A percentile compares a stretch with the other conserved stretches of the same genome.
Evolutionary conservation across 1,140 invertebrate genomes (phyloP).

Genomic region (Drosophila pandora): DNA sequence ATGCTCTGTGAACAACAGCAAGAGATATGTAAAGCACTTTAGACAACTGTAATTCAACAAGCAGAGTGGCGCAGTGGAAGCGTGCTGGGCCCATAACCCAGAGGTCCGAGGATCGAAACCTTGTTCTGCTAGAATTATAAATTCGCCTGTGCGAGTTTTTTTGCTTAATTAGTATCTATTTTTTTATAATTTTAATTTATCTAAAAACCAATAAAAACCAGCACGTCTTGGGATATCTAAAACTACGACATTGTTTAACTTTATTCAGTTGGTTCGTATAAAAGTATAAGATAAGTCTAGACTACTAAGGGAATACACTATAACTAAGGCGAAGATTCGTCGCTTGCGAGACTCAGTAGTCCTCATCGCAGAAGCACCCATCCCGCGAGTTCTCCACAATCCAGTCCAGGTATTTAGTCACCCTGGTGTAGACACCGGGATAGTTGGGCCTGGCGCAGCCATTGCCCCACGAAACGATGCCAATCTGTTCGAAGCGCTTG

Average conservation of each 20-base stretch:
- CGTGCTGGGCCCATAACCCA: constrained; percentile 99
- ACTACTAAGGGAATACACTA: constrained; percentile 41
- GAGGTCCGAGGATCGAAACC: constrained; percentile 98
- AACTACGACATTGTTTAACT: constrained; percentile 57
- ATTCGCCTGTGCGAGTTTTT: background rate
- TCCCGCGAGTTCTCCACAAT: constrained; percentile 89
- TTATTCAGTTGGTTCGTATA: constrained; percentile 67
- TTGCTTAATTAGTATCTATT: background rate
- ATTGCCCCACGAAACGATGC: constrained; percentile 88
- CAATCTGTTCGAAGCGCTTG: constrained; percentile 91
- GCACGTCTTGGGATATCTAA: constrained; percentile 20
- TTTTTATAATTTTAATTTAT: background rate
- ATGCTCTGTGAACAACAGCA: background rate
- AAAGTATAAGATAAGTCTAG: constrained; percentile 58
- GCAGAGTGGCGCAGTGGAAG: constrained; percentile 99
- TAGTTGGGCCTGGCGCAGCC: constrained; percentile 90
- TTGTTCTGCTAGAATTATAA: constrained; percentile 90
- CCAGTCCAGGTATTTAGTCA: constrained; percentile 91
- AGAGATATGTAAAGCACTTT: background rate
- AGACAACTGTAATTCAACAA: constrained; percentile 36
- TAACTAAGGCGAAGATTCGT: constrained; percentile 49
- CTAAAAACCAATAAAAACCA: background rate
- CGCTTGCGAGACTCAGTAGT: constrained; percentile 52
- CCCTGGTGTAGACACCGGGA: constrained; percentile 92
- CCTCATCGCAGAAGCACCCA: constrained; percentile 88